These are phyloP conservation scores for Gavia stellata DNA, from an alignment of 2,113 vertebrate species.

Conservation along the genomic window DNA sequence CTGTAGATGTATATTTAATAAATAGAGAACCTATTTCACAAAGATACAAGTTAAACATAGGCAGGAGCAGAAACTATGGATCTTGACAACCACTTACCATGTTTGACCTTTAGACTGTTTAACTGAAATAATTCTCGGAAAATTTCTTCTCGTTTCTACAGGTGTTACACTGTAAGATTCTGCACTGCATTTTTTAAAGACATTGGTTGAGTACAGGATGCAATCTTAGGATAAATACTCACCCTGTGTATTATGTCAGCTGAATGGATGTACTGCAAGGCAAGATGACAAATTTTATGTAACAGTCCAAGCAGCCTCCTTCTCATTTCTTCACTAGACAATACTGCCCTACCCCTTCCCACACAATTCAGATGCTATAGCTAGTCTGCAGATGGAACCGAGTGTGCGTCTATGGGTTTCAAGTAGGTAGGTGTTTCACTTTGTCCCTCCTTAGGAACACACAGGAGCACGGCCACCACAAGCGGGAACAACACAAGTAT, in stretches of 20 bases:
- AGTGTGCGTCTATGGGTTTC: not conserved
- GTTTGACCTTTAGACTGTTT: not conserved
- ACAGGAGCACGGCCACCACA: not conserved
- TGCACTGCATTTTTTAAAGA: not conserved
- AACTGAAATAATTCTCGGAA: not conserved
- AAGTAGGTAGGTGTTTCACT: not conserved
- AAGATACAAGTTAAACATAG: not conserved
- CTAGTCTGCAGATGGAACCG: not conserved
- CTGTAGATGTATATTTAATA: not conserved
- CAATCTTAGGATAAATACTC: slow-evolving; percentile 65
- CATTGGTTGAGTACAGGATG: not conserved
- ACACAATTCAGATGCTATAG: not conserved
- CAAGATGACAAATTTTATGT: slow-evolving; percentile 33
- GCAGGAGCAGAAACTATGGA: not conserved
- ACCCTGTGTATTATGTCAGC: slow-evolving; percentile 98
- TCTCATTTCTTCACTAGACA: not conserved
- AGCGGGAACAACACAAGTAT: not conserved
- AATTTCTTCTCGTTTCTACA: not conserved
- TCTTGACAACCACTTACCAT: not conserved
- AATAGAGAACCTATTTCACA: not conserved
- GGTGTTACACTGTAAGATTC: not conserved
- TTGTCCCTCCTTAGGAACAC: not conserved
- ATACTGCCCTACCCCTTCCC: not conserved
- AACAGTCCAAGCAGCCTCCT: not conserved
- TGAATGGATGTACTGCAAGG: slow-evolving; percentile 93